Evolutionary conservation across 2,113 vertebrate genomes (phyloP), one percentile per base, ranked within the genome.

Genomic region (Ceyx margarethae): DNA sequence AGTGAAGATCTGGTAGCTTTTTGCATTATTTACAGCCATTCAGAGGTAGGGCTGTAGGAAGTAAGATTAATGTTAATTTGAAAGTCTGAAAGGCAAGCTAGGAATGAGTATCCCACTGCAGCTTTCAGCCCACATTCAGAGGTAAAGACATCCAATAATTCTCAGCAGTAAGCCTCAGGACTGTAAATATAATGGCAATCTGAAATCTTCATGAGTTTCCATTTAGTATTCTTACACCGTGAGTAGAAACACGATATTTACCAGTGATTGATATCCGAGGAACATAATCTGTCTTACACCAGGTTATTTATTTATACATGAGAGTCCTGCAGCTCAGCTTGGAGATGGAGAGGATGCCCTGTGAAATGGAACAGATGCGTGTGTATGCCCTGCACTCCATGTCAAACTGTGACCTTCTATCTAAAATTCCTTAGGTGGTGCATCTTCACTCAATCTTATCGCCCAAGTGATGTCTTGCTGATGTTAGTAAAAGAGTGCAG

Each of bases 131-230:
- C 15, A 25, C 66, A 68, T 66, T 87, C 74, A 69, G 46, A 80
- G 31, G 78, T 31, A 89, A 87, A 96, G 71, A 42, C 64, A 94
- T 83, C 42, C 64, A 95, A 73, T 89, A 92, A 94, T 62, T 95
- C 81, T 91, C 75, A 89, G 89, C 50, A 77, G 74, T 54, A 64
- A 91, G 62, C 62, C 67, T 15, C 29, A 5, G 50, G 78, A 85
- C 81, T 76, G 78, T 79, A 96, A 89, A 89, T 92, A 89, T 69
- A 92, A 91, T 42, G 64, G 81, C 78, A 85, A 80, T 89, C 67
- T 95, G 90, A 94, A 93, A 94, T 95, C 91, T 90, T 88, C 83
- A 81, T 86, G 94, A 83, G 83, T 88, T 95, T 88, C 92, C 80
- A 88, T 91, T 94, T 91, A 91, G 83, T 81, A 94, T 94, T 95